These are phyloP conservation scores for Pimephales promelas DNA, from an alignment of 2,113 vertebrate species.

Conservation along the genomic window DNA sequence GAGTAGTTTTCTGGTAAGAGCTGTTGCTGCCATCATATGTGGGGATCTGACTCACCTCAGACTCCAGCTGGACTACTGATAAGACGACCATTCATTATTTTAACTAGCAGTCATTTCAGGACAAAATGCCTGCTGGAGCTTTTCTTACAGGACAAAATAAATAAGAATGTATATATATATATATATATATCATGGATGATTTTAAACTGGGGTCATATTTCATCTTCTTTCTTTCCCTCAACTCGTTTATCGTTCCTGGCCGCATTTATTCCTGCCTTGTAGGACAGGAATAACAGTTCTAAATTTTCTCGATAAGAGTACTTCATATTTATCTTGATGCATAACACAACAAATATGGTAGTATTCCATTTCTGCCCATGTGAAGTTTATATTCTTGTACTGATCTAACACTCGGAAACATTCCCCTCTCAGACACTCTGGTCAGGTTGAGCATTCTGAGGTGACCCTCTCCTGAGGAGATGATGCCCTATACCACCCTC, in stretches of 20 bases:
- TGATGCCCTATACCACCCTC: constrained; percentile 36
- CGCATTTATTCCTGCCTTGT: neutral
- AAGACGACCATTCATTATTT: constrained; percentile 29
- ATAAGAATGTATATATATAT: too few species aligned
- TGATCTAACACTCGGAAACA: neutral
- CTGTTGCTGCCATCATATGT: neutral
- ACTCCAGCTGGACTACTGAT: neutral
- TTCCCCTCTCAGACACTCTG: neutral
- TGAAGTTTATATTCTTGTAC: neutral
- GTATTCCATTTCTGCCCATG: neutral
- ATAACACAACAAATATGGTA: constrained; percentile 48
- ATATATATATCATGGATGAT: neutral
- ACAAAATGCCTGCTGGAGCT: neutral
- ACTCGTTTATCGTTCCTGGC: neutral
- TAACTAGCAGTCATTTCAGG: constrained; percentile 26
- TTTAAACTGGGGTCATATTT: neutral
- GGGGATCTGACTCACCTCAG: constrained; percentile 3
- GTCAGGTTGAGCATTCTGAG: constrained; percentile 1
- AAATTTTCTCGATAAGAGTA: constrained; percentile 32
- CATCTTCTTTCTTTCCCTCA: neutral
- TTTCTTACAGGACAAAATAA: neutral
- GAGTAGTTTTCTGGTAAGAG: neutral
- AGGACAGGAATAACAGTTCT: constrained; percentile 42
- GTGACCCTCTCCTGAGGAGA: constrained; percentile 49
- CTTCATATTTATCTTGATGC: constrained; percentile 28